Base-by-base conservation (phyloP, 2,888 invertebrate species). In the Tolmerus cingulatus region DNA sequence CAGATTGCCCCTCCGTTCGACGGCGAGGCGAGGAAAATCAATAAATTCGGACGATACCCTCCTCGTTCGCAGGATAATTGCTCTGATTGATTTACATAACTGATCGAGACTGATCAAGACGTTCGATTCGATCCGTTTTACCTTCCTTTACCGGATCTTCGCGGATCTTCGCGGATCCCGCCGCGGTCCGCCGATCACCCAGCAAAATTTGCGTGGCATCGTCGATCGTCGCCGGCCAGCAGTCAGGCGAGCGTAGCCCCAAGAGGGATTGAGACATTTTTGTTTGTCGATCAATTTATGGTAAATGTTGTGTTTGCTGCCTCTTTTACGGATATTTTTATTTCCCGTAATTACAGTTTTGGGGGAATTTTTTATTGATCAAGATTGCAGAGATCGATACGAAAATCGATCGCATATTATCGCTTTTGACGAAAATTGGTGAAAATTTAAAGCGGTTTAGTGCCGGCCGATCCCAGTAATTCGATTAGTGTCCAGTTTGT, bases 81-180 rank as follows among this genome's bases (percentile, higher is more conserved):
- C 91, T 91, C 91, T 92, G 92, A 92, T 92, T 92, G 92, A 92
- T 92, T 92, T 92, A 92, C 92, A 92, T 92, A 92, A 92, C 92
- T 46, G 86, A 77, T 92, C 91, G 91, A 92, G 92, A 92, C 92
- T 92, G 92, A 92, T 92, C 92, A 92, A 92, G 92, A 92, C 92
- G 92, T 92, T 92, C 92, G 91, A 91, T 92, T 92, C 91, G 14
- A 27, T 23, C 12, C 37, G 43, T n/a, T 30, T 66, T 19, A 30
- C 74, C 34, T 30, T 37, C 34, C 37, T 82, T 30, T 37, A 1
- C 19, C 30, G 30, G 12, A 27, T 16, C 27, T 23, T 27, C 14
- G 74, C 30, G 23, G 30, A 37, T 77, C 27, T 23, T 27, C 14
- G 74, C 30, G 23, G 30, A 37, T 77, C 1, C 34, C 40, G 51